Base-by-base conservation (phyloP, 2,797 vertebrate genomes). In the Syngnathus rostellatus region DNA sequence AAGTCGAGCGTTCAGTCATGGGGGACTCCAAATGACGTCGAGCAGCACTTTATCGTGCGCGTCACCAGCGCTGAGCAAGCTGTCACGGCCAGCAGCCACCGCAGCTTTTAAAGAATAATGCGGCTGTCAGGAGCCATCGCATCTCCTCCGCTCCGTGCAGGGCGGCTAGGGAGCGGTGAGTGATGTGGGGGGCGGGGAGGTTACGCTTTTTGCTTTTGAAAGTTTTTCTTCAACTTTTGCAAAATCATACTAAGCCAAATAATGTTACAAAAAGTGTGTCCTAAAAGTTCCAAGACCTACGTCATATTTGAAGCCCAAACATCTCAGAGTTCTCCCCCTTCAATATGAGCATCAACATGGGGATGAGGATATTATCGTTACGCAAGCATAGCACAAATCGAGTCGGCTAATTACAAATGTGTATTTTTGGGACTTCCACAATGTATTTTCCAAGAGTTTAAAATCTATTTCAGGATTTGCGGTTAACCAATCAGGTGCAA, bases 81-180 rank as follows among this genome's bases (percentile, higher is more conserved):
- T 90, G 87, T 88, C 87, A 87, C 81, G 80, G 81, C 75, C 78
- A 83, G 86, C 76, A 86, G 79, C 67, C 69, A 72, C 77, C 61
- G 73, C 77, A 63, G 73, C 86, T 83, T 87, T 89, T 85, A 87
- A 87, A 89, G 86, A 89, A 86, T 87, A 89, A 89, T 87, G 88
- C 85, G 76, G 81, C 87, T 90, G 89, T 90, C 89, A 89, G 84
- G 80, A 86, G 71, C 72, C 73, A 74, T 87, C 19, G 73, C 77
- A 72, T 89, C 84, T 86, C 80, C 69, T 62, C 16, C 55, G 74
- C 72, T 78, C 80, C 21, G 68, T 78, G 77, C 71, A 83, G 79
- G 74, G 77, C 79, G 73, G 67, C 57, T 41, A 69, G 66, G 77
- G 73, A 65, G 74, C 71, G 66, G 43, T 14, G 43, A 45, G 69